These are phyloP conservation scores for Larimichthys crocea DNA, from an alignment of 2,113 vertebrate species.

Conservation along the genomic window DNA sequence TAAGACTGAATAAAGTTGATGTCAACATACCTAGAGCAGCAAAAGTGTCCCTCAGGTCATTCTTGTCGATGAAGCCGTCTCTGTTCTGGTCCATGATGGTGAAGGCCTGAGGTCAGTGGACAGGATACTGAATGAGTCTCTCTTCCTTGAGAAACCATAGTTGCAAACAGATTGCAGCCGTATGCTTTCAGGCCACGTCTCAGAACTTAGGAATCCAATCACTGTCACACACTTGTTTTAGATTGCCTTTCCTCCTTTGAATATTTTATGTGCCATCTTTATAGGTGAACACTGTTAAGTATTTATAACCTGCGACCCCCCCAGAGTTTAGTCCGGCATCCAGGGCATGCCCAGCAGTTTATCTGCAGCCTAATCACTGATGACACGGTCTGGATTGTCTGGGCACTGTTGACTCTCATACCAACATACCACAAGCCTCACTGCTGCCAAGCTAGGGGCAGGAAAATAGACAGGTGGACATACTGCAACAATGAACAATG, in stretches of 20 bases:
- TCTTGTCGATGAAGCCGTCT: slow-evolving; percentile 96
- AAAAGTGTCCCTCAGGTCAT: slow-evolving; percentile 95
- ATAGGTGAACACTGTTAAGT: slow-evolving; percentile 41
- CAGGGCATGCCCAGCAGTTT: slow-evolving; percentile 65
- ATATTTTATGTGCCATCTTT: slow-evolving; percentile 27
- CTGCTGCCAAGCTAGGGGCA: slow-evolving; percentile 36
- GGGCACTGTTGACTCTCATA: slow-evolving; percentile 63
- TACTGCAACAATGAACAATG: slow-evolving; percentile 64
- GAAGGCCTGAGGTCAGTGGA: slow-evolving; percentile 86
- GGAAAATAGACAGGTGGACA: slow-evolving; percentile 74
- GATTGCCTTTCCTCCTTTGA: not conserved
- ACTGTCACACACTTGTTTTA: not conserved
- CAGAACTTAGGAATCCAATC: not conserved
- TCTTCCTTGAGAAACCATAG: not conserved
- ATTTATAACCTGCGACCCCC: slow-evolving; percentile 67
- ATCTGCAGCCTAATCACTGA: slow-evolving; percentile 74
- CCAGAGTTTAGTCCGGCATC: slow-evolving; percentile 57
- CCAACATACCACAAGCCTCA: slow-evolving; percentile 61
- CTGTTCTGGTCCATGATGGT: slow-evolving; percentile 99
- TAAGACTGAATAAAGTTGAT: not conserved
- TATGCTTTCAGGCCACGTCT: not conserved
- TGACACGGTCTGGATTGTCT: slow-evolving; percentile 71
- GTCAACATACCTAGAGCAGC: slow-evolving; percentile 89
- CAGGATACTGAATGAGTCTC: not conserved
- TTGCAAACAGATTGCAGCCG: not conserved